Base-by-base conservation (phyloP, 2,888 invertebrate species). In the Argyra leucocephala region DNA sequence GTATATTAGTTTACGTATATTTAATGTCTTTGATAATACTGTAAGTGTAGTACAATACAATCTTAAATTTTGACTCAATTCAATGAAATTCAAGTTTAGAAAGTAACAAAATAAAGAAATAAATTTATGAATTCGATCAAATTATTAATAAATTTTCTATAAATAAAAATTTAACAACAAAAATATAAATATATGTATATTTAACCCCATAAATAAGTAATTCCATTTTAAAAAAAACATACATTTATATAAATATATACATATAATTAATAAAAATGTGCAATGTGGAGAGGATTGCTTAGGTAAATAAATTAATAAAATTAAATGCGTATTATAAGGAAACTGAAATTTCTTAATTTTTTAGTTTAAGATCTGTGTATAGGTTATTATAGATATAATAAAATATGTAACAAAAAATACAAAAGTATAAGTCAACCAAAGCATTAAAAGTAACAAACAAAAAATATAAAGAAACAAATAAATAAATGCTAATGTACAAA, bases 321-420 rank as follows among this genome's bases (percentile, higher is more conserved):
- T 18, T n/a, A 15, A 48, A 48, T 18, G 18, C 15, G 7, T n/a
- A 15, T 18, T 48, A 48, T 18, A 48, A 37, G 15, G 18, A 5
- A 48, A 48, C 15, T 18, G 15, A 48, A 9, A 18, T 48, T 9
- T 12, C 18, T 18, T 37, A 12, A 9, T 48, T 48, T 48, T 48
- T 48, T 48, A 48, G n/a, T 48, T 48, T 48, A 48, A 48, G 48
- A 48, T 48, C 48, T 48, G 48, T 37, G 37, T 48, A 48, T 48
- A 48, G 18, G 18, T 48, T 48, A 48, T 18, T 48, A 15, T 37
- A 37, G 12, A 37, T 37, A 37, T 10, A 37, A 37, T 9, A 37
- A 37, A 37, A 15, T 10, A 15, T 9, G 5, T 15, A 37, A 37
- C 4, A 26, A 26, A 26, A 26, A 26, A 31, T 31, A 26, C 18